phyloP scores from a whole-genome alignment of 2,888 invertebrate species.

The Aporophyla lueneburgensis region DNA sequence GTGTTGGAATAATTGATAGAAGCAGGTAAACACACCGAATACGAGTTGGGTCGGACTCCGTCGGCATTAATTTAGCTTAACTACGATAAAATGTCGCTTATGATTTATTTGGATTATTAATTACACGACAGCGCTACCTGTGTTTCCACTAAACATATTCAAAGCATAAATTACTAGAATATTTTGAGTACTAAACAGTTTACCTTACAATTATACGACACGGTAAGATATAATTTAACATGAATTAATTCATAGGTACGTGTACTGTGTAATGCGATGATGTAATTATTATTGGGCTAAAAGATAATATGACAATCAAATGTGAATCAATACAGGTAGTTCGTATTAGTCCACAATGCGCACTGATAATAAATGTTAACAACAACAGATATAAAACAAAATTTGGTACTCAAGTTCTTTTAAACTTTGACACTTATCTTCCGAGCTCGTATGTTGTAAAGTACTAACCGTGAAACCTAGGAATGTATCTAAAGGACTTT shows the following conservation, averaged over 20 bases:
- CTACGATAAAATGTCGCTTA: constrained; percentile 43
- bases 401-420: background rate
- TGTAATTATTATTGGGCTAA: constrained; percentile 16
- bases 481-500: background rate
- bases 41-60: constrained; percentile 21
- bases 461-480: constrained; percentile 5
- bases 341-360: background rate
- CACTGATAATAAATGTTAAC: background rate
- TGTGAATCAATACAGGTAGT: background rate
- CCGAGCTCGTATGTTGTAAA: background rate
- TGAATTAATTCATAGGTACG: constrained; percentile 26
- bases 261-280: constrained; percentile 1
- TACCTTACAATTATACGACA: constrained; percentile 47
- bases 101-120: constrained; percentile 55
- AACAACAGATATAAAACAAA: background rate
- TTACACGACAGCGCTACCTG: constrained; percentile 24
- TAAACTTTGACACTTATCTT: background rate
- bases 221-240: constrained; percentile 29
- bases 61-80: constrained; percentile 51
- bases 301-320: background rate
- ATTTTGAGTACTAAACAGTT: constrained; percentile 38
- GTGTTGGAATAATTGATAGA: constrained; percentile 58
- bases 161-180: constrained; percentile 41
- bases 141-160: constrained; percentile 44
- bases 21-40: constrained; percentile 42